Evolutionary conservation across 2,113 vertebrate genomes (phyloP).

Genomic region (Hippolais icterina): DNA sequence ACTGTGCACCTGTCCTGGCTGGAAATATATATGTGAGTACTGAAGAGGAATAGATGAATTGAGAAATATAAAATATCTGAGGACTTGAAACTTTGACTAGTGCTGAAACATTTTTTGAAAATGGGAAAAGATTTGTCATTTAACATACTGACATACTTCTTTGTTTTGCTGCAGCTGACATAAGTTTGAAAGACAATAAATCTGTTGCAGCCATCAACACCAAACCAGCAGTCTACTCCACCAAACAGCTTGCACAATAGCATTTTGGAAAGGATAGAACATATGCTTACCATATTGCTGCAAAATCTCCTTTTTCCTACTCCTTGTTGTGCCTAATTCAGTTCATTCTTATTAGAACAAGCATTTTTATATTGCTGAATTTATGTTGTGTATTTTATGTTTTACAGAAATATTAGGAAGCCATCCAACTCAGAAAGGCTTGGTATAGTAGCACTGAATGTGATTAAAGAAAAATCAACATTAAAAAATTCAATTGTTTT

Average conservation of each 20-base stretch:
- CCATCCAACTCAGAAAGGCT: neutral
- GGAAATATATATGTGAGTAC: neutral
- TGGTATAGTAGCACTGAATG: neutral
- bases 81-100: neutral
- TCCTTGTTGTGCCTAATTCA: neutral
- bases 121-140: constrained; percentile 18
- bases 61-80: neutral
- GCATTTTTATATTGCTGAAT: neutral
- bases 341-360: neutral
- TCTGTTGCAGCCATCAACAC: constrained; percentile 1
- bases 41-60: neutral
- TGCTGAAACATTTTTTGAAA: constrained; percentile 1
- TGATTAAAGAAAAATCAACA: neutral
- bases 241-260: constrained; percentile 1
- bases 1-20: neutral
- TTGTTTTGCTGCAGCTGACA: constrained; percentile 50
- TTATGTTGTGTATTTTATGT: neutral
- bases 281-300: neutral
- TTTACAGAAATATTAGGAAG: neutral
- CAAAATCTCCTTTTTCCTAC: neutral
- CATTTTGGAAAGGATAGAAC: neutral
- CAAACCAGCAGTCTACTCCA: constrained; percentile 22
- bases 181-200: constrained; percentile 45
- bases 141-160: constrained; percentile 22
- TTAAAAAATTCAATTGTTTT: neutral